Conservation (phyloP, 2,888 invertebrate genomes). For the Alcis repandata region DNA sequence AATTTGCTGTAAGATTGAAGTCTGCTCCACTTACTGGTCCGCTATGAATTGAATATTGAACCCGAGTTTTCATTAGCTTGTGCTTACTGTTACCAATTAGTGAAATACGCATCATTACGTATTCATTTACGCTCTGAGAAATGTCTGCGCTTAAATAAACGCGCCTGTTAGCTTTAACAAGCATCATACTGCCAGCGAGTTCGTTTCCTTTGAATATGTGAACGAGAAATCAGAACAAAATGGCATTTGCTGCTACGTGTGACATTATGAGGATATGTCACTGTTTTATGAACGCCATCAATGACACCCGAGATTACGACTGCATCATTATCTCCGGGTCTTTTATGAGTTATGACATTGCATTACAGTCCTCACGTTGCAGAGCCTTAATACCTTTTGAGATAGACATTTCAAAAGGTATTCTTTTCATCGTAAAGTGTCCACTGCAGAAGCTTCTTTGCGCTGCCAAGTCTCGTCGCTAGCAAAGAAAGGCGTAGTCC, state of each 20-base stretch:
- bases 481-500: background rate
- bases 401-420: constrained; percentile 33
- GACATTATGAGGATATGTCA: background rate
- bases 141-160: constrained; percentile 1
- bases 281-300: constrained; percentile 17
- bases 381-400: constrained; percentile 26
- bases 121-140: background rate
- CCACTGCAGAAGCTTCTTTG: constrained; percentile 18
- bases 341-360: constrained; percentile 22
- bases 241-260: background rate
- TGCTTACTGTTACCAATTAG: constrained; percentile 6
- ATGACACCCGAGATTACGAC: constrained; percentile 19
- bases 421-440: constrained; percentile 31
- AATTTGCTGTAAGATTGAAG: constrained; percentile 9
- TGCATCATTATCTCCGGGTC: constrained; percentile 17
- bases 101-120: background rate
- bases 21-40: background rate
- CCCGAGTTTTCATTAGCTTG: background rate
- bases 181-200: background rate
- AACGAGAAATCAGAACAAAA: background rate
- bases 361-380: constrained; percentile 27
- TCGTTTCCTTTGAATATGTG: background rate
- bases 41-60: background rate
- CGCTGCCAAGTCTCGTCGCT: constrained; percentile 2
- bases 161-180: constrained; percentile 3